Base-by-base conservation (phyloP, 2,888 invertebrate species). In the Timema cristinae region DNA sequence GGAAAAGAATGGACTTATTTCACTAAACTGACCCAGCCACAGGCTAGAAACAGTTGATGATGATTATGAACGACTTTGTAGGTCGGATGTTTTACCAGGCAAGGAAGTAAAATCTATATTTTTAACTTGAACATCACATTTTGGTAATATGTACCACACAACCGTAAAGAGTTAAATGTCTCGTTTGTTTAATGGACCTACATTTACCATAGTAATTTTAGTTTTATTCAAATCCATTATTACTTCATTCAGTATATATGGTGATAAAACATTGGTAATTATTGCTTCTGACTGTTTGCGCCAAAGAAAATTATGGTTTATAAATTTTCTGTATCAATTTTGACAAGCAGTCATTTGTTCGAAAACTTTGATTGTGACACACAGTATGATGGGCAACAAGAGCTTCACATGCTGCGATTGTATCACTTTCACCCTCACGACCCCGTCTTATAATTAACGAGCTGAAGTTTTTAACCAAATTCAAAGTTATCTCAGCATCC, bases 221-320 rank as follows among this genome's bases (percentile, higher is more conserved):
- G 16, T 67, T 67, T 67, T 50, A 67, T 67, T 67, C n/a, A n/a
- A n/a, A n/a, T n/a, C n/a, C n/a, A n/a, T n/a, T n/a, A n/a, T n/a
- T n/a, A n/a, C n/a, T n/a, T 47, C 50, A 50, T 16, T 11, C 66
- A 66, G 66, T 51, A 51, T 50, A 11, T 50, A 50, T 50, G 50
- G 50, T 7, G 49, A 51, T 7, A 67, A 67, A 51, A n/a, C 50
- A 67, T n/a, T n/a, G n/a, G n/a, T n/a, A n/a, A 67, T 67, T 67
- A 15, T 67, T 67, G 1, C 50, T 67, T 67, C 67, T 67, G 16
- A 50, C 52, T 8, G 50, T 6, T 16, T 50, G 51, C 48, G 7
- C 10, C 66, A 13, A 13, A 66, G 48, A n/a, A 66, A 32, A 47
- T 47, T 66, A 49, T 47, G 32, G 67, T 67, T 67, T 15, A 50